These are phyloP conservation scores for Pteropus rufus DNA, from an alignment of 2,797 vertebrate species.

Conservation along the genomic window DNA sequence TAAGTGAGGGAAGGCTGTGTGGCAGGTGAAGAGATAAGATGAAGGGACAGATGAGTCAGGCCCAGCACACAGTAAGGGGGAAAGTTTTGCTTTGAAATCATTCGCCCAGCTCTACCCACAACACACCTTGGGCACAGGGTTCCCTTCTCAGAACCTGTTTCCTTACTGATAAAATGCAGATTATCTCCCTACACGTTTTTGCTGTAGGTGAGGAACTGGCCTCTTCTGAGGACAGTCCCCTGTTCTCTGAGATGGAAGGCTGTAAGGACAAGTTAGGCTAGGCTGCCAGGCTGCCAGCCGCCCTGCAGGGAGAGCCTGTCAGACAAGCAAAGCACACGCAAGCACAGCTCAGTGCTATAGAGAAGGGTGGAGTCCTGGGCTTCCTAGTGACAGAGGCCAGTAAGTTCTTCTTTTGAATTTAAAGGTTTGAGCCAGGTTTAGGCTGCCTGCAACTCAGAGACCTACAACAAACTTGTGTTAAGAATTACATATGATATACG, in stretches of 20 bases:
- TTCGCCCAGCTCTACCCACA: not conserved
- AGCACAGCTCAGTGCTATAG: not conserved
- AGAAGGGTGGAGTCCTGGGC: not conserved
- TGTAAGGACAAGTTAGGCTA: not conserved
- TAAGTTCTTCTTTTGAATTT: not conserved
- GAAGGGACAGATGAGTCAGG: not conserved
- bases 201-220: not conserved
- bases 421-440: not conserved
- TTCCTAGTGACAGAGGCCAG: not conserved
- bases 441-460: not conserved
- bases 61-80: rapidly evolving
- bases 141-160: not conserved
- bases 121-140: not conserved
- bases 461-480: not conserved
- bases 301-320: not conserved
- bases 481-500: not conserved
- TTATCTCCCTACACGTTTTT: not conserved
- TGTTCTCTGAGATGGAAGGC: not conserved
- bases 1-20: not conserved
- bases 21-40: not conserved
- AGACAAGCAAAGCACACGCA: not conserved
- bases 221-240: not conserved
- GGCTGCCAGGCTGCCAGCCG: not conserved
- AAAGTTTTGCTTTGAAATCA: not conserved
- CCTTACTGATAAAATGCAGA: not conserved